Conservation (phyloP, 2,888 invertebrate genomes). For the Caenorhabditis virilis region DNA sequence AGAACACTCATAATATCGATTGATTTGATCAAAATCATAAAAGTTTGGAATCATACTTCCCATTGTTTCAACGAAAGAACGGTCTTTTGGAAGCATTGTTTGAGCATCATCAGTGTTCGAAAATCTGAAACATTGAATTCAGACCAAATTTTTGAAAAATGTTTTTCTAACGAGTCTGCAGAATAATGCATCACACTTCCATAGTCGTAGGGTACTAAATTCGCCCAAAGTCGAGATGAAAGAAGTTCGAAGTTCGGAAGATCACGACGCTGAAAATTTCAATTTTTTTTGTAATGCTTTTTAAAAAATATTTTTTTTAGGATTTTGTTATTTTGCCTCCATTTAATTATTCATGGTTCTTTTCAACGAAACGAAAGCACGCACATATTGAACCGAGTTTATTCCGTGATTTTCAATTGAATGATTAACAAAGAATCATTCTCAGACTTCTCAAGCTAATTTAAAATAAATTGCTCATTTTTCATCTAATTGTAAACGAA, state of each 20-base stretch:
- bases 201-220: constrained; percentile 38
- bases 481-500: too few species aligned
- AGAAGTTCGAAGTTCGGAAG: constrained; percentile 38
- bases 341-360: too few species aligned
- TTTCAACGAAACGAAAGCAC: too few species aligned
- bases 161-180: constrained; percentile 35
- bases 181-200: constrained; percentile 44
- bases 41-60: constrained; percentile 39
- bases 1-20: constrained; percentile 37
- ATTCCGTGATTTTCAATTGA: too few species aligned
- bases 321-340: too few species aligned
- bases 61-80: constrained; percentile 37
- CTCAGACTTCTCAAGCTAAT: too few species aligned
- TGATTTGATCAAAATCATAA: constrained; percentile 42
- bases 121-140: constrained; percentile 12
- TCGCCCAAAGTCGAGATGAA: constrained; percentile 33
- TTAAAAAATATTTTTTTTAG: too few species aligned
- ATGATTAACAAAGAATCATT: too few species aligned
- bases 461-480: too few species aligned
- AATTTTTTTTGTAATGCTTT: too few species aligned
- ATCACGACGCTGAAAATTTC: constrained; percentile 27
- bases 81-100: constrained; percentile 36
- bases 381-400: too few species aligned
- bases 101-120: constrained; percentile 30
- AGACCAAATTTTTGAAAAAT: not conserved